Conservation (phyloP, 1,140 invertebrate genomes). For the Drosophila santomea region DNA sequence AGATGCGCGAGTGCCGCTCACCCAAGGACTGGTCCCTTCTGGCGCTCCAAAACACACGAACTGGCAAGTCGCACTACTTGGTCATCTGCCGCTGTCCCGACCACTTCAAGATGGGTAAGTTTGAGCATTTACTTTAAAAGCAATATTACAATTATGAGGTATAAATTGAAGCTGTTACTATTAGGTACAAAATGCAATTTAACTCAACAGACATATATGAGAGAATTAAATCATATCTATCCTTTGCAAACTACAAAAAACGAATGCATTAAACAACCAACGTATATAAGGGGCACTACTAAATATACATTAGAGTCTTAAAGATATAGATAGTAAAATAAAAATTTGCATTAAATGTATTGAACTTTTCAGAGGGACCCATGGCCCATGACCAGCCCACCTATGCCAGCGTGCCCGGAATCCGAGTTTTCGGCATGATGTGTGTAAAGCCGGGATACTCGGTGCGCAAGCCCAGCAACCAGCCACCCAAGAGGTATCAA, state of each 20-base stretch:
- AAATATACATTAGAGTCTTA: too few species aligned
- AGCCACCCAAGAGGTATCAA: conserved; percentile 81
- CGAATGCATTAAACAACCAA: too few species aligned
- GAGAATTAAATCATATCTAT: too few species aligned
- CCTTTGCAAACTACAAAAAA: too few species aligned
- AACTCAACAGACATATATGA: too few species aligned
- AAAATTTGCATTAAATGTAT: not conserved
- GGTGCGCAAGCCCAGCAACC: conserved; percentile 77
- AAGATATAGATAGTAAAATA: too few species aligned
- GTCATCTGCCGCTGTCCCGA: conserved; percentile 96
- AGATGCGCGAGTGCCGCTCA: conserved; percentile 94
- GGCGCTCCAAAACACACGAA: conserved; percentile 95
- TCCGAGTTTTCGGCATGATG: conserved; percentile 97
- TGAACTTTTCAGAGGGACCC: conserved; percentile 90
- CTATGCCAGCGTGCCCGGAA: conserved; percentile 96
- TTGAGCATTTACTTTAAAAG: not conserved
- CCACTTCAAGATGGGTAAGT: conserved; percentile 91
- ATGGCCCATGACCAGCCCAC: conserved; percentile 97
- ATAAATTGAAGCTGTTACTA: not conserved
- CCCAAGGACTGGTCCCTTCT: conserved; percentile 96
- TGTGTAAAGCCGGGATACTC: conserved; percentile 87
- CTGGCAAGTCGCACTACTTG: conserved; percentile 96
- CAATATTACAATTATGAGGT: too few species aligned
- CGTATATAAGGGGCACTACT: too few species aligned
- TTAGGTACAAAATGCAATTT: too few species aligned